A percentile compares a stretch with the other conserved stretches of the same genome.
These are phyloP conservation scores for Spisula subtruncata DNA, from an alignment of 2,888 invertebrate species.

Conservation along the genomic window DNA sequence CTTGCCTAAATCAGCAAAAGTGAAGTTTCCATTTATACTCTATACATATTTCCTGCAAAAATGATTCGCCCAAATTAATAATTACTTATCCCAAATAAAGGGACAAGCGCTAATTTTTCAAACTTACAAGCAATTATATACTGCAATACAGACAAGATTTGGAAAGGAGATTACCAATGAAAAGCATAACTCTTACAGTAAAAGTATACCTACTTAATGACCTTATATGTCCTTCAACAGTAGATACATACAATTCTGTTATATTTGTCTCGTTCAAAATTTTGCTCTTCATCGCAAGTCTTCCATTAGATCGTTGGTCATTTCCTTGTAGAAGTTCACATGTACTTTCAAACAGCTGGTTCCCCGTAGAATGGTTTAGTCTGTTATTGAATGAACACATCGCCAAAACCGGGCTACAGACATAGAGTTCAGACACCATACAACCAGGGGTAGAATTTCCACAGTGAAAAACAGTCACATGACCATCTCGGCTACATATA, in stretches of 20 bases:
- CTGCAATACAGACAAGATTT: no score
- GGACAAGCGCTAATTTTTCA: no score
- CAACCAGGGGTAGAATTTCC: constrained; percentile 2
- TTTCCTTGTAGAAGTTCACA: background rate
- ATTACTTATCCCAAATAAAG: no score
- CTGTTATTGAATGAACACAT: constrained; percentile 39
- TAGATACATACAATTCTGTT: background rate
- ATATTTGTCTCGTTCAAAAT: background rate
- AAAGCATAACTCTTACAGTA: no score
- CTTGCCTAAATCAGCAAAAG: no score
- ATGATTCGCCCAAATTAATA: no score
- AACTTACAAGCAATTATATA: no score
- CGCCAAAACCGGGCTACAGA: constrained; percentile 50
- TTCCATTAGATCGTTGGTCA: background rate
- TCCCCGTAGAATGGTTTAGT: constrained; percentile 56
- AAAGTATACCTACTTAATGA: constrained; percentile 35
- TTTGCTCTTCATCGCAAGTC: background rate
- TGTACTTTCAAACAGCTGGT: constrained; percentile 51
- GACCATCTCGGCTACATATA: constrained; percentile 46
- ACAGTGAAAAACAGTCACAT: constrained; percentile 37
- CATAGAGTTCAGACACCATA: constrained; percentile 38
- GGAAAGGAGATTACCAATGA: no score
- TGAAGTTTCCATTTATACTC: no score
- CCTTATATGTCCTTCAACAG: constrained; percentile 24
- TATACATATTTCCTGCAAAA: no score